Evolutionary conservation across 2,888 invertebrate genomes (phyloP).

Genomic region (Platynereis dumerilii): DNA sequence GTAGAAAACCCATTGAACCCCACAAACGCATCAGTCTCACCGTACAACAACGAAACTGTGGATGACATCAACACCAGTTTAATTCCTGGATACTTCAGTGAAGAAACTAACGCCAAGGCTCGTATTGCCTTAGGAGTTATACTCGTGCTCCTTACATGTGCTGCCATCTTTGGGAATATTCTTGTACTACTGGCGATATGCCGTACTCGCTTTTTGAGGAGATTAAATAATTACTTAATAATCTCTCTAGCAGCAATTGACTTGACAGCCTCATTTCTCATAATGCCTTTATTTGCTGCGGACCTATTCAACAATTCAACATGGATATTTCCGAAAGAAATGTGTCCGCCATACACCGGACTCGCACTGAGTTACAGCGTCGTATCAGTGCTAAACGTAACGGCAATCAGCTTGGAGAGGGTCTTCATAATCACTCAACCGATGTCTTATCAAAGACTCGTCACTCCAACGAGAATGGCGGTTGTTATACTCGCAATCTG

Average conservation of each 20-base stretch:
- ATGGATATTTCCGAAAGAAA: conserved; percentile 10
- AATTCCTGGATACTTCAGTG: background rate
- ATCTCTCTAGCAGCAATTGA: conserved; percentile 33
- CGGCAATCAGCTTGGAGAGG: conserved; percentile 32
- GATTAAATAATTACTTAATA: conserved; percentile 33
- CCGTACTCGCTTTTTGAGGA: conserved; percentile 19
- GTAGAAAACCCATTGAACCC: conserved; percentile 2
- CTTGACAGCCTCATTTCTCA: conserved; percentile 19
- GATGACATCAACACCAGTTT: background rate
- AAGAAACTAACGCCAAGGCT: background rate
- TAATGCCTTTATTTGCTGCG: conserved; percentile 32
- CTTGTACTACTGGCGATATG: conserved; percentile 29
- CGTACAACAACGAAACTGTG: no score
- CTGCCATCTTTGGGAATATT: conserved; percentile 26
- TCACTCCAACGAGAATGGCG: conserved; percentile 21
- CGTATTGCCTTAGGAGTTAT: background rate
- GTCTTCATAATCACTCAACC: conserved; percentile 34
- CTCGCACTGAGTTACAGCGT: conserved; percentile 22
- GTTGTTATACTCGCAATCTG: conserved; percentile 27
- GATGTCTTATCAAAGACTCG: conserved; percentile 33
- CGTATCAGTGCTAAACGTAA: conserved; percentile 25
- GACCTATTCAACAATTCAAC: conserved; percentile 12
- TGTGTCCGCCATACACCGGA: conserved; percentile 31
- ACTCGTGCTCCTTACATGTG: conserved; percentile 6
- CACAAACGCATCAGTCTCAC: background rate